A percentile compares a stretch with the other conserved stretches of the same genome.
phyloP scores from a whole-genome alignment of 2,797 vertebrate genomes.

The Ceyx erithaca region DNA sequence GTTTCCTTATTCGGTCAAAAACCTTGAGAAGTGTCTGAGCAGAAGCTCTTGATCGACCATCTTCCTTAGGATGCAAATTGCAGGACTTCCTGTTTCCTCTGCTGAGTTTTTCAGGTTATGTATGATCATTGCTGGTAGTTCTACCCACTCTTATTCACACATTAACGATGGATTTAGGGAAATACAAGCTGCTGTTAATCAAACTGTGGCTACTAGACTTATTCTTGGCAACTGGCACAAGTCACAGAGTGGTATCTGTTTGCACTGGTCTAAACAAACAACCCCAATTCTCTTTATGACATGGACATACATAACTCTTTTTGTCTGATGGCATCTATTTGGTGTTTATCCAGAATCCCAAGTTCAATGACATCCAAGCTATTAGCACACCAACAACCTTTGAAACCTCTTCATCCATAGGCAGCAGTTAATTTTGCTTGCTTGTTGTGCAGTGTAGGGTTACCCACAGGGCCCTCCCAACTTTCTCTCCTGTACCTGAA shows the following conservation, averaged over 20 bases:
- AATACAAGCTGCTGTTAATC: neutral
- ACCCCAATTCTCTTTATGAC: neutral
- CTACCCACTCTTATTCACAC: neutral
- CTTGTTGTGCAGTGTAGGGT: neutral
- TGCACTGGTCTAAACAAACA: neutral
- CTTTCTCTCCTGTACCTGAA: neutral
- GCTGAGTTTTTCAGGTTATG: neutral
- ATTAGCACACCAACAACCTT: neutral
- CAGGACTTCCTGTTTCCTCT: neutral
- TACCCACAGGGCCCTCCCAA: neutral
- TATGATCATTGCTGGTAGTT: neutral
- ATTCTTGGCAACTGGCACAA: neutral
- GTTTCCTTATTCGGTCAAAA: neutral
- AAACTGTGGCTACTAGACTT: neutral
- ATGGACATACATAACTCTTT: neutral
- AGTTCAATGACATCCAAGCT: neutral
- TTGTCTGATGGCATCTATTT: neutral
- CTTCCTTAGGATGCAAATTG: neutral
- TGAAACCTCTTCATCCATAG: neutral
- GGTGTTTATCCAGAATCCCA: neutral
- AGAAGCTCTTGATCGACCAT: neutral
- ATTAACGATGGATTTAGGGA: neutral
- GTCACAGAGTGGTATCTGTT: neutral
- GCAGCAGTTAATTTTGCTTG: neutral
- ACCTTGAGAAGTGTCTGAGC: neutral